Evolutionary conservation across 1,140 invertebrate genomes (phyloP).

Genomic region (Nasonia longicornis): DNA sequence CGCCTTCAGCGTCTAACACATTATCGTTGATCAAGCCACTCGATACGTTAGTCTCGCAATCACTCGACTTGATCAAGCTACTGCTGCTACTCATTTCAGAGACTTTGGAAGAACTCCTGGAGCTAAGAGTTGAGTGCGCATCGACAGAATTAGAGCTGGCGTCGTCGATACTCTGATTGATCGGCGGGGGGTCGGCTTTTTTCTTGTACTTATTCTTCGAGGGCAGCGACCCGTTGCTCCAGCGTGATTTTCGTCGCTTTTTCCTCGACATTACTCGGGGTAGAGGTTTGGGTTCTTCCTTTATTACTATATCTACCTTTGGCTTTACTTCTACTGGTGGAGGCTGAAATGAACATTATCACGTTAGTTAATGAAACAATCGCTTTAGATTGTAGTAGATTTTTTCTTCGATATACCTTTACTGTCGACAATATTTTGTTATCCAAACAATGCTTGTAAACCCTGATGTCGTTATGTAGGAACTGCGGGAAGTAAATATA

Average conservation of each 20-base stretch:
- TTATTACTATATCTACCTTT: conserved; percentile 26
- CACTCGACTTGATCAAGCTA: conserved; percentile 49
- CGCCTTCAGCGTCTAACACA: background rate
- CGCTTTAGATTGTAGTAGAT: background rate
- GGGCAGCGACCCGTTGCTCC: conserved; percentile 56
- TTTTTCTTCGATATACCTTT: conserved; percentile 51
- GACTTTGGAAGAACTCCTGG: conserved; percentile 37
- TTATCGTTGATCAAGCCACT: conserved; percentile 11
- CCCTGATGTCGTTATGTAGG: conserved; percentile 70
- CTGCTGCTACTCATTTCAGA: background rate
- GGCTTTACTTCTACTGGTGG: conserved; percentile 37
- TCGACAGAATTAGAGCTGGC: conserved; percentile 40
- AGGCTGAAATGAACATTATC: conserved; percentile 43
- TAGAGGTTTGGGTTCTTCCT: background rate
- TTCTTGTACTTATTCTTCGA: conserved; percentile 43
- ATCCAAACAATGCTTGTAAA: conserved; percentile 70
- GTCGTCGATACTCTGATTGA: conserved; percentile 1
- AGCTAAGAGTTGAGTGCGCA: background rate
- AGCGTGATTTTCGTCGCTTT: conserved; percentile 53
- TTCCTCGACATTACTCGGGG: conserved; percentile 4
- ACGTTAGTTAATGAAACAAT: conserved; percentile 4
- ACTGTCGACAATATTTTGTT: conserved; percentile 60
- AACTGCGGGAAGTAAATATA: conserved; percentile 75
- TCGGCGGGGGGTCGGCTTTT: background rate
- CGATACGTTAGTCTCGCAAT: conserved; percentile 49